phyloP scores from a whole-genome alignment of 2,797 vertebrate genomes.

The Coccyzus lansbergi region DNA sequence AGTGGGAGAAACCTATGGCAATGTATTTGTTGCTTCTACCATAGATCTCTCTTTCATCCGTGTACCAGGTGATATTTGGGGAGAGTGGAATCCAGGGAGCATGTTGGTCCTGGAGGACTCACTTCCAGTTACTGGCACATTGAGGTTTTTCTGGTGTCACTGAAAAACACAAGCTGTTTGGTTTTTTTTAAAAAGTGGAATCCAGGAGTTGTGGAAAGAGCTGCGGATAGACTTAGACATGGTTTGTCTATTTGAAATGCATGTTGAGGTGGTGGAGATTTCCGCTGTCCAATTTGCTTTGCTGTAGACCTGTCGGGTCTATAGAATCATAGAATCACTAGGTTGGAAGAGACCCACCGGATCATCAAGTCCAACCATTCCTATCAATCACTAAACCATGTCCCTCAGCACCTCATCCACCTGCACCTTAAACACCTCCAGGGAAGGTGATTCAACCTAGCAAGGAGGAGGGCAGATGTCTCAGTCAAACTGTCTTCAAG shows the following conservation, averaged over 20 bases:
- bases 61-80: not conserved
- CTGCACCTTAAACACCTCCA: too few relatives aligned
- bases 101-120: not conserved
- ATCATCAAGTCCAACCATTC: too few relatives aligned
- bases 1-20: not conserved
- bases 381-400: too few relatives aligned
- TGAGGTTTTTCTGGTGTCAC: not conserved
- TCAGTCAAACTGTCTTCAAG: not conserved
- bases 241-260: not conserved
- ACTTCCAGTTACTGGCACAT: not conserved
- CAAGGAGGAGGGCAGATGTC: not conserved
- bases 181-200: not conserved
- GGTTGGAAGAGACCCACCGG: too few relatives aligned
- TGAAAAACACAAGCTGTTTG: not conserved
- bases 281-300: not conserved
- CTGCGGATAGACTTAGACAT: not conserved
- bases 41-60: not conserved
- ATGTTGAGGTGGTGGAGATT: not conserved
- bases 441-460: too few relatives aligned
- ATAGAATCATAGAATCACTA: too few relatives aligned
- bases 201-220: not conserved
- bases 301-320: not conserved
- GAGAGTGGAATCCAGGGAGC: not conserved
- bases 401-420: too few relatives aligned
- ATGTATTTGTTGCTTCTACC: not conserved